Percentiles rank a stretch among this genome's conserved stretches.
phyloP scores from a whole-genome alignment of 2,113 vertebrate genomes.

The Thalassoma bifasciatum region DNA sequence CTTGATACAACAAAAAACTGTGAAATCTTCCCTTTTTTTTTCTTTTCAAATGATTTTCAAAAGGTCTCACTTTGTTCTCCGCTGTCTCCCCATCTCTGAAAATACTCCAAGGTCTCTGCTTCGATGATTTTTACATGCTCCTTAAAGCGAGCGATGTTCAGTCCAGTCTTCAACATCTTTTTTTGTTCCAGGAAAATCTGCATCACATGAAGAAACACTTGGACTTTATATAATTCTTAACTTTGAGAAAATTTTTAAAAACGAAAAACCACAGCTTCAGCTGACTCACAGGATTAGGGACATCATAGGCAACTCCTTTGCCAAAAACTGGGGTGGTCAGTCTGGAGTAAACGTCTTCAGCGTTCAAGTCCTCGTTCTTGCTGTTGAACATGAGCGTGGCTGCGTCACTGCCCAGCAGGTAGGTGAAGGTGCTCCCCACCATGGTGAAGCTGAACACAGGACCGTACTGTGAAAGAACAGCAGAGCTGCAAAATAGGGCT shows the following conservation, averaged over 20 bases:
- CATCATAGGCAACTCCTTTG: slow-evolving; percentile 95
- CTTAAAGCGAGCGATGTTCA: slow-evolving; percentile 93
- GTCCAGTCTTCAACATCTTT: slow-evolving; percentile 96
- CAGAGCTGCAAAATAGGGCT: not conserved
- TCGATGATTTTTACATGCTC: slow-evolving; percentile 91
- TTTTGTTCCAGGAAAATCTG: slow-evolving; percentile 98
- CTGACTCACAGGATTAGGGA: slow-evolving; percentile 89
- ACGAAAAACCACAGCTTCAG: not conserved
- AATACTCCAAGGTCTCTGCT: slow-evolving; percentile 93
- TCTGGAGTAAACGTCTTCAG: slow-evolving; percentile 94
- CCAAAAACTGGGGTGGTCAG: slow-evolving; percentile 97
- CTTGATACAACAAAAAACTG: no score
- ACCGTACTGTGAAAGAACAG: slow-evolving; percentile 87
- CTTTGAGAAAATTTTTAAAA: not conserved
- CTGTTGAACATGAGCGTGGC: slow-evolving; percentile 96
- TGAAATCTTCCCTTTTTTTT: no score
- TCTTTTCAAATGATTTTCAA: not conserved
- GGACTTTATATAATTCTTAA: not conserved
- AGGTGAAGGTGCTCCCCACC: slow-evolving; percentile 97
- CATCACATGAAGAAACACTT: not conserved
- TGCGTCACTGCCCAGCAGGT: slow-evolving; percentile 95
- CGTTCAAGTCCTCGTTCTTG: slow-evolving; percentile 96
- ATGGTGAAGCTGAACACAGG: slow-evolving; percentile 98
- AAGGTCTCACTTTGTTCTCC: slow-evolving; percentile 90
- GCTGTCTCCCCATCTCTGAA: slow-evolving; percentile 92